A percentile compares a stretch with the other conserved stretches of the same genome.
phyloP scores from a whole-genome alignment of 2,888 invertebrate genomes.

The Xanthostigma xanthostigma region DNA sequence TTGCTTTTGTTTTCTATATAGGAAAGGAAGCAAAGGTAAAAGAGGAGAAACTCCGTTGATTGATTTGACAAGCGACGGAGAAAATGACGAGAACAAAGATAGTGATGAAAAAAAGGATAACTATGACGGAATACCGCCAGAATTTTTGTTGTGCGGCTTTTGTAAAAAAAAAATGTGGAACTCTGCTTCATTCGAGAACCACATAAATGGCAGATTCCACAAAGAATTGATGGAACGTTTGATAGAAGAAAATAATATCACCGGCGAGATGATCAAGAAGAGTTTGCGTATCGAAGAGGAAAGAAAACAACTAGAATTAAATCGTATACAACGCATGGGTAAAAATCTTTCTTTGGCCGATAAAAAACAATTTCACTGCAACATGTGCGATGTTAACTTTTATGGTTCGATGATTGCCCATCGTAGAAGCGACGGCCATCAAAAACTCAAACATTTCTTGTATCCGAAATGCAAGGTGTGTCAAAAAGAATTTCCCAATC shows the following conservation, averaged over 20 bases:
- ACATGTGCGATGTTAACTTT: slow-evolving; percentile 78
- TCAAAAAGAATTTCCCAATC: slow-evolving; percentile 69
- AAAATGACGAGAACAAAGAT: slow-evolving; percentile 11
- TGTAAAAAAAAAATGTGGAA: slow-evolving; percentile 75
- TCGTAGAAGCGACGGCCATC: slow-evolving; percentile 68
- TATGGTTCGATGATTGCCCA: slow-evolving; percentile 66
- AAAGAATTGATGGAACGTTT: slow-evolving; percentile 61
- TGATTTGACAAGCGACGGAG: too few species aligned
- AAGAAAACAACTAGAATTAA: slow-evolving; percentile 45
- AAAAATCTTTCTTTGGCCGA: slow-evolving; percentile 40
- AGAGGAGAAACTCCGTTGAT: too few species aligned
- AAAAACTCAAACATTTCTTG: slow-evolving; percentile 68
- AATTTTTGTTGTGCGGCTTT: slow-evolving; percentile 63
- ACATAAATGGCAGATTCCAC: slow-evolving; percentile 57
- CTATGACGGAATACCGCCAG: slow-evolving; percentile 48
- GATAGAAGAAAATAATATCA: slow-evolving; percentile 57
- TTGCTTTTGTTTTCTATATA: too few species aligned
- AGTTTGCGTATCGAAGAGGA: slow-evolving; percentile 65
- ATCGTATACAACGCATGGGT: slow-evolving; percentile 58
- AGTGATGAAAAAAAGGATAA: slow-evolving; percentile 34
- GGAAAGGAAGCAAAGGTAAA: too few species aligned
- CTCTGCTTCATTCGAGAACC: slow-evolving; percentile 62
- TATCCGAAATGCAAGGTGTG: slow-evolving; percentile 72
- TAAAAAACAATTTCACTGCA: slow-evolving; percentile 48
- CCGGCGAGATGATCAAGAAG: slow-evolving; percentile 64